Base-by-base conservation (phyloP, 2,888 invertebrate genomes). In the Mactromeris polynyma region DNA sequence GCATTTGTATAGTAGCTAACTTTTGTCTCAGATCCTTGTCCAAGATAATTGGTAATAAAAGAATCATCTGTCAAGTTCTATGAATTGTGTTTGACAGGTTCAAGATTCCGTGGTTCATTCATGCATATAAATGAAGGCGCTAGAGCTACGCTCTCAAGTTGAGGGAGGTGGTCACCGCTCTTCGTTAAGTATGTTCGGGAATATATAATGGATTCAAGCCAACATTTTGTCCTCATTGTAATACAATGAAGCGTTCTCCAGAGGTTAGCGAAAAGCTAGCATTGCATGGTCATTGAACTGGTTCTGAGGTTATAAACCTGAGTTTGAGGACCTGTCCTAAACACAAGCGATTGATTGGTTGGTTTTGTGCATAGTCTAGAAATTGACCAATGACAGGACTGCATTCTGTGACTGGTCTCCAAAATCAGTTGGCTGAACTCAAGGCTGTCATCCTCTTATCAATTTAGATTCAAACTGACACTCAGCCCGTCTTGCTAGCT, bases 81-180 rank as follows among this genome's bases (percentile, higher is more conserved):
- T 64, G 40, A 82, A 64, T 38, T 26, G 31, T 40, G 14, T 17
- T 7, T 82, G 82, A 82, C 82, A 69, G 82, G 40, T 64, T 58
- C 21, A 38, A 36, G 42, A 40, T 82, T 21, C 64, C 11, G 3
- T 21, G 31, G 40, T 21, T 82, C 82, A 82, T 26, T 42, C 64
- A 82, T 82, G 82, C 82, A 82, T 82, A 64, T 42, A 64, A 64
- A 64, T 64, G 58, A 64, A n/a, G 26, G 3, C 58, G n/a, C 11
- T 64, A 9, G 58, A 26, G 58, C 6, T 26, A 26, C 26, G 58
- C 26, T 26, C 11, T 64, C n/a, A 64, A 64, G 26, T 64, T 26
- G 26, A 26, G 9, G n/a, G 26, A 26, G 58, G 4, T 64, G 58
- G 58, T 64, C 26, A 26, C 0, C 11, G 26, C 3, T 64, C 58